A percentile compares a stretch with the other conserved stretches of the same genome.
phyloP scores from a whole-genome alignment of 2,888 invertebrate species.

The Pilophorus perplexus region DNA sequence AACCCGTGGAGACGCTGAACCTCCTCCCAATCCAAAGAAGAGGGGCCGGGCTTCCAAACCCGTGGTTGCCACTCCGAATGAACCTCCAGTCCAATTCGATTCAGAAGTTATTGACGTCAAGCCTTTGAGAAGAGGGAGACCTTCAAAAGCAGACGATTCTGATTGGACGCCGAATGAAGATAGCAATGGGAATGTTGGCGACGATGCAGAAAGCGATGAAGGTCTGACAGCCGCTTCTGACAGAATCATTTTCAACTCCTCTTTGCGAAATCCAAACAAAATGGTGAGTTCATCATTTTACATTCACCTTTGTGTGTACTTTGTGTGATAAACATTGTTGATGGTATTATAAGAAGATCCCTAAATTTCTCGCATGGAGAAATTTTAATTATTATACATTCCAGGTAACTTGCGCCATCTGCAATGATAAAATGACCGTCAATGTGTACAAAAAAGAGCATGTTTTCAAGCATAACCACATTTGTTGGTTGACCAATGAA shows the following conservation, averaged over 20 bases:
- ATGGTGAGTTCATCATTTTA: constrained; percentile 11
- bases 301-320: constrained; percentile 34
- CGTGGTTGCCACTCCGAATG: too few species aligned
- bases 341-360: too few species aligned
- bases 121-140: too few species aligned
- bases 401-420: constrained; percentile 50
- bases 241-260: constrained; percentile 9
- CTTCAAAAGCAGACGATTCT: too few species aligned
- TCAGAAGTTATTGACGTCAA: too few species aligned
- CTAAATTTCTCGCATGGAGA: neutral
- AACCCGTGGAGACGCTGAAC: too few species aligned
- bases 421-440: constrained; percentile 53
- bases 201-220: neutral
- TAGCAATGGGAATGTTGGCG: too few species aligned
- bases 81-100: too few species aligned
- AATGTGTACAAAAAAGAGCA: constrained; percentile 57
- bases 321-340: constrained; percentile 55
- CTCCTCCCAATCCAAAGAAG: too few species aligned
- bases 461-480: constrained; percentile 57
- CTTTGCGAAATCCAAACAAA: neutral
- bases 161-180: too few species aligned
- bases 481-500: constrained; percentile 60
- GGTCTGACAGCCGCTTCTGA: neutral
- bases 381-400: neutral
- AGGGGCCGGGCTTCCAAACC: too few species aligned